These are phyloP conservation scores for Hanleya hanleyi DNA, from an alignment of 2,888 invertebrate species.

Conservation along the genomic window DNA sequence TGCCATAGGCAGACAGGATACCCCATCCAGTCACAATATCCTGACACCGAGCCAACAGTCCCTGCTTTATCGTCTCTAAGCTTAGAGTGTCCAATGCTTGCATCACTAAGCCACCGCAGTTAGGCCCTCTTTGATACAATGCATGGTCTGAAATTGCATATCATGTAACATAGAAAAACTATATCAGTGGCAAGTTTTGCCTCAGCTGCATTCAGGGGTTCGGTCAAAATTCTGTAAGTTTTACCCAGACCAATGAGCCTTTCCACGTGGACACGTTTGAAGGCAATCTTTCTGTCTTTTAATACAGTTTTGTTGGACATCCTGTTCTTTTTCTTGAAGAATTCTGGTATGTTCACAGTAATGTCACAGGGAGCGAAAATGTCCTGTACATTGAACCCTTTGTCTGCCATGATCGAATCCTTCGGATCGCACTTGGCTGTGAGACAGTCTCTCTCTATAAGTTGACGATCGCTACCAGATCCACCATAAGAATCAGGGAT, in stretches of 20 bases:
- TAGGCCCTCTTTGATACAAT: constrained; percentile 10
- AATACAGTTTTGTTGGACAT: constrained; percentile 33
- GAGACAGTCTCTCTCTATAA: constrained; percentile 30
- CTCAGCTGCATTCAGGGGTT: constrained; percentile 24
- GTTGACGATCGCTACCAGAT: constrained; percentile 46
- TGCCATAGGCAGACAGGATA: too few species aligned
- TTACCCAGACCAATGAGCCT: constrained; percentile 40
- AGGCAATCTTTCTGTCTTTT: constrained; percentile 39
- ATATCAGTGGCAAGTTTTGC: neutral
- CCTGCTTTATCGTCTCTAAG: too few species aligned
- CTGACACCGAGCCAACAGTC: too few species aligned
- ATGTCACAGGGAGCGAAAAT: constrained; percentile 38
- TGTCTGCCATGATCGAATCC: constrained; percentile 40
- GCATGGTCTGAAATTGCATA: constrained; percentile 5
- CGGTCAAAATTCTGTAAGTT: constrained; percentile 33
- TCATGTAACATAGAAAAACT: neutral
- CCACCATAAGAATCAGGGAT: constrained; percentile 47
- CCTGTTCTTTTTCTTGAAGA: constrained; percentile 44
- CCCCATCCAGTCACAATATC: too few species aligned
- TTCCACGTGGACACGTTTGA: constrained; percentile 45
- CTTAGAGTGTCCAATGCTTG: too few species aligned
- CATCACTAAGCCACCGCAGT: too few species aligned
- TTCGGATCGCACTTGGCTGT: constrained; percentile 35
- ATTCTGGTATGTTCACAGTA: constrained; percentile 40
- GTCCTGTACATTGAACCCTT: constrained; percentile 40